Base-by-base conservation (phyloP, 2,113 vertebrate genomes). In the Anoura caudifer region DNA sequence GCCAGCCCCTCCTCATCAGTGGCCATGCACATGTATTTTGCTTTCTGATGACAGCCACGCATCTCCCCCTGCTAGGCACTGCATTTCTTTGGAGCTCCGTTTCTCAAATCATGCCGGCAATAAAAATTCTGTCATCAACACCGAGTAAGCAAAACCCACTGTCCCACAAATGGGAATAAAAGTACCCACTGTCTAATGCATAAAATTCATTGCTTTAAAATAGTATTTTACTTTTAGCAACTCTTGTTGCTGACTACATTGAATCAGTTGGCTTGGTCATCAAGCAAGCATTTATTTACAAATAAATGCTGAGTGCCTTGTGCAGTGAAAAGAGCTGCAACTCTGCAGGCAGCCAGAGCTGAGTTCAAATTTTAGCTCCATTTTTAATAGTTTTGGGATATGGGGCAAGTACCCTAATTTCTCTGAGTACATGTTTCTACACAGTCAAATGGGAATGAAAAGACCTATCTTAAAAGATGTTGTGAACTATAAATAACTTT, bases 201-300 rank as follows among this genome's bases (percentile, higher is more conserved):
- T 95, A 33, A 0, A 90, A 94, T 70, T 94, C 84, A 94, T 93
- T 96, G 59, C 88, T 89, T 91, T 93, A 96, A 80, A 93, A 93
- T 0, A 76, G 75, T 59, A 70, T 90, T 95, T 90, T 90, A 90
- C 36, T 83, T 81, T 87, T 93, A 90, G 45, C 28, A 11, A 72
- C 47, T 24, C 73, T 87, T 81, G 61, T 92, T 90, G 83, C 89
- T 85, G 75, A 95, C 83, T 87, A 28, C 87, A 63, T 26, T 50
- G 72, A 93, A 93, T 77, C 73, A 65, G 90, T 45, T 87, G 89
- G 47, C 75, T 94, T 20, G 81, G 43, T 79, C 92, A 96, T 96
- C 90, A 45, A 47, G 91, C 95, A 94, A 91, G 73, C 31, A 47
- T 72, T 84, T 79, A 47, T 84, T 97, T 91, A 90, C 82, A 97